Percentiles rank a stretch among this genome's conserved stretches.
These are phyloP conservation scores for Pangasius krempfi DNA, from an alignment of 2,797 vertebrate genomes.

Conservation along the genomic window DNA sequence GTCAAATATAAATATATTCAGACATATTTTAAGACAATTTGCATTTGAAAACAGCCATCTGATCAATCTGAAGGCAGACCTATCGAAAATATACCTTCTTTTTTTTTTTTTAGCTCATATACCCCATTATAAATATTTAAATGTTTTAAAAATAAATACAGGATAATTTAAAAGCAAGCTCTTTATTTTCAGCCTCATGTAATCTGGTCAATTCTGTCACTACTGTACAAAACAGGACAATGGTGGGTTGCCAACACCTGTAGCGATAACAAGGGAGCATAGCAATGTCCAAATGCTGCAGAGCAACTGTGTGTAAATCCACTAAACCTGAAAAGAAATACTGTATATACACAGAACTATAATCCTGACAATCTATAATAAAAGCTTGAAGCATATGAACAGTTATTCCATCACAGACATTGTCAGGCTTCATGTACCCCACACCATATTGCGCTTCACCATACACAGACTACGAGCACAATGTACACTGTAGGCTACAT, in stretches of 20 bases:
- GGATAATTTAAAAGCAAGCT: background rate
- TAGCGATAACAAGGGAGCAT: background rate
- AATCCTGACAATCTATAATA: background rate
- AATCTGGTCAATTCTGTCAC: background rate
- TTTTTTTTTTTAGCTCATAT: background rate
- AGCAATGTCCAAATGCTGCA: background rate
- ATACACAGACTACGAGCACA: no score
- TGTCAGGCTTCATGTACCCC: no score
- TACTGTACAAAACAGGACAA: conserved; percentile 5
- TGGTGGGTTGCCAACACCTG: background rate
- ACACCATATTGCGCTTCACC: background rate
- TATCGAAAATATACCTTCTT: background rate
- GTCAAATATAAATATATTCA: background rate
- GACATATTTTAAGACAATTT: background rate
- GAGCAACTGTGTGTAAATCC: background rate
- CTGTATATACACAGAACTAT: background rate
- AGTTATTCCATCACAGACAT: background rate
- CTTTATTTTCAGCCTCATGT: background rate
- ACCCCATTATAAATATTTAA: background rate
- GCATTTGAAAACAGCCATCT: background rate
- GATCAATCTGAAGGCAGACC: background rate
- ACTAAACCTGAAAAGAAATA: background rate
- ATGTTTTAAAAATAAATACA: background rate
- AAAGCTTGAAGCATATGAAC: background rate
- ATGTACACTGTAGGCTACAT: background rate